Conservation (phyloP, 2,113 vertebrate genomes). For the Aplodontia rufa region DNA sequence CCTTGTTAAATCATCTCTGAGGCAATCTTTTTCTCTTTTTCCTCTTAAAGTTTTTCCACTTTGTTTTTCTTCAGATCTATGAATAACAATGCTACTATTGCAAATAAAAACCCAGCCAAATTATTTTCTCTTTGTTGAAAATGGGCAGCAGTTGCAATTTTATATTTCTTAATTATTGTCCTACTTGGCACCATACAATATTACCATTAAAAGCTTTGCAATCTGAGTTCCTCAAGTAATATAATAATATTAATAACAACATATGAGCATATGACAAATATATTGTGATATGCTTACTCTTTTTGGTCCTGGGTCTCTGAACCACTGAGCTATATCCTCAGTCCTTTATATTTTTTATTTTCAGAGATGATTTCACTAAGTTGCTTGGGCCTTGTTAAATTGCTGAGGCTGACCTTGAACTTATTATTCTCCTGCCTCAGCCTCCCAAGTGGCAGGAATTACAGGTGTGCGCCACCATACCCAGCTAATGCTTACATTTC, state of each 20-base stretch:
- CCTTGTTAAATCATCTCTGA: neutral
- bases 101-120: neutral
- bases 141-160: neutral
- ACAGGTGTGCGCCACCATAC: no score
- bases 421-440: no score
- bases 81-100: neutral
- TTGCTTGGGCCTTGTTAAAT: no score
- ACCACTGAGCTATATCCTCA: no score
- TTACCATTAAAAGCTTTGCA: neutral
- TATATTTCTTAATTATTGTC: neutral
- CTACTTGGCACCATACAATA: neutral
- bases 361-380: no score
- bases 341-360: no score
- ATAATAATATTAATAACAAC: neutral
- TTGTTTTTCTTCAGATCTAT: neutral
- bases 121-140: conserved; percentile 37
- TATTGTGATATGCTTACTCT: neutral
- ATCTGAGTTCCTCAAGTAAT: conserved; percentile 31
- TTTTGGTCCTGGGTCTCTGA: no score
- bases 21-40: neutral
- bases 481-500: conserved; percentile 4
- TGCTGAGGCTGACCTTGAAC: no score
- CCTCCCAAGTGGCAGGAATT: no score
- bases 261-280: neutral
- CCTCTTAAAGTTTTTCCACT: neutral